Evolutionary conservation across 2,113 vertebrate species (phyloP), one percentile per base, ranked within the genome.

Genomic region (Poicephalus gulielmi): DNA sequence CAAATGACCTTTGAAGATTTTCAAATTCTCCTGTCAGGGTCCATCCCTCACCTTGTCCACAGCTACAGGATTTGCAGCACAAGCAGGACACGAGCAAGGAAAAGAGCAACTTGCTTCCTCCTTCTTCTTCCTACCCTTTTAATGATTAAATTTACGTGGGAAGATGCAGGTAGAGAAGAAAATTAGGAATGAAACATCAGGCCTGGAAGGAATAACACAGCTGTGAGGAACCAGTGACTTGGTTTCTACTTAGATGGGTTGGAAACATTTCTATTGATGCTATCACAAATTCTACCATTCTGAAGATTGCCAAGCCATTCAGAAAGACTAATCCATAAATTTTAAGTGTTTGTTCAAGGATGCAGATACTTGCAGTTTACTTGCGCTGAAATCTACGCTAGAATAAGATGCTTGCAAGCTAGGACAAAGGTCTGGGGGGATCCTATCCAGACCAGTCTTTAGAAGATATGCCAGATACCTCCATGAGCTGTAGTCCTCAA

Each of bases 21-120:
- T 43, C 37, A 66, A 88, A 4, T 46, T 62, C 46, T 69, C 11
- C 24, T 70, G 22, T 6, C 41, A 77, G 28, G 64, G 25, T 41
- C 77, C 33, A 17, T 33, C 60, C 33, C 16, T 68, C 30, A 86
- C 46, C 23, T 63, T 74, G 28, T 8, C 46, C 55, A 63, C 9
- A 50, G 17, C 0, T 0, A 64, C 31, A 49, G 53, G 52, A 68
- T 43, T 24, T 23, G 3, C 66, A 85, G 30, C 0, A 0, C 78
- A 63, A 76, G 7, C 17, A 68, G 24, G 37, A 50, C 23, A 59
- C 7, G 8, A 81, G 37, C 7, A 44, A 68, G 27, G 20, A 27
- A 63, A 49, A n/a, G 15, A 46, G 14, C 13, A 1, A 64, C 16
- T 77, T 88, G 30, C 39, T 73, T 59, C 30, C 11, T 70, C 67